A percentile compares a stretch with the other conserved stretches of the same genome.
phyloP scores from a whole-genome alignment of 2,797 vertebrate genomes.

The Cryptoblepharus egeriae region DNA sequence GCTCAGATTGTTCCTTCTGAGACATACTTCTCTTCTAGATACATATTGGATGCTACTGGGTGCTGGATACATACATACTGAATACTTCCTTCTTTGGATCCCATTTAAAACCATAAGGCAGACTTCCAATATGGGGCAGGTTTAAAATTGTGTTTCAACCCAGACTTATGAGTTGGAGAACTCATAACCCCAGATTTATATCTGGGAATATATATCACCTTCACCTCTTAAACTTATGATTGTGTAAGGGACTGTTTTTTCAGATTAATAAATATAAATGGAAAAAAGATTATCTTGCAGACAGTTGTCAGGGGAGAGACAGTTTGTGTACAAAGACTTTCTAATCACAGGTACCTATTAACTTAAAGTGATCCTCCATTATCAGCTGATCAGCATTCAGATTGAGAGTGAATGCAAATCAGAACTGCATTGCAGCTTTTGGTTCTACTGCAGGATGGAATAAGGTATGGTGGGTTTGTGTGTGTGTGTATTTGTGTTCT shows the following conservation, averaged over 20 bases:
- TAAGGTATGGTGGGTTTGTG: background rate
- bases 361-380: background rate
- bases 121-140: background rate
- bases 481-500: too few relatives aligned
- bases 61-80: too few relatives aligned
- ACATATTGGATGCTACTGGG: too few relatives aligned
- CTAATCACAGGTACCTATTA: background rate
- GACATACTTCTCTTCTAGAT: too few relatives aligned
- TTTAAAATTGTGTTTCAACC: too few relatives aligned
- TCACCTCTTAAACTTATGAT: background rate
- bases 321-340: too few relatives aligned
- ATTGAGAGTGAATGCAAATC: slow-evolving; percentile 35
- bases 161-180: background rate
- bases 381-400: slow-evolving; percentile 36
- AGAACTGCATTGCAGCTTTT: slow-evolving; percentile 39
- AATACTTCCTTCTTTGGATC: too few relatives aligned
- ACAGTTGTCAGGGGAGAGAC: background rate
- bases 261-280: background rate
- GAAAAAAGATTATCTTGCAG: background rate
- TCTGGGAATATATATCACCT: background rate
- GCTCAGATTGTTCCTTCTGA: too few relatives aligned
- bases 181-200: too few relatives aligned
- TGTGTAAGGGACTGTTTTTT: background rate
- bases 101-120: background rate
- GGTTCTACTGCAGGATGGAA: background rate